Percentiles rank a stretch among this genome's conserved stretches.
These are phyloP conservation scores for Neolamprologus variostigma DNA, from an alignment of 2,113 vertebrate species.

Conservation along the genomic window DNA sequence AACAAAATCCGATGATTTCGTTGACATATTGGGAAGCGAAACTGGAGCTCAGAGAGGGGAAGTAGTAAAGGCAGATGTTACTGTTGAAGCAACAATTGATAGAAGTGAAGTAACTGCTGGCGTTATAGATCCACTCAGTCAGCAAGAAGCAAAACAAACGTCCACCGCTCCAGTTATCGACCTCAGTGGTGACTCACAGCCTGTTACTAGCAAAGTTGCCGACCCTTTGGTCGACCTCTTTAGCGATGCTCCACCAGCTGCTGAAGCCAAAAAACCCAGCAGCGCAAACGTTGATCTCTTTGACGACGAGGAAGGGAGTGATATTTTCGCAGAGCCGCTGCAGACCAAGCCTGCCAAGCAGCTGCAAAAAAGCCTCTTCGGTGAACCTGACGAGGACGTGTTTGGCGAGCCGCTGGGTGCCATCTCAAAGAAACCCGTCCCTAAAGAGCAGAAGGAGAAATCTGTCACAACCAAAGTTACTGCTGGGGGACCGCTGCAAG, in stretches of 20 bases:
- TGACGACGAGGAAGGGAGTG: slow-evolving; percentile 46
- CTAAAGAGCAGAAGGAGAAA: slow-evolving; percentile 31
- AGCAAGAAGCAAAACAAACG: slow-evolving; percentile 2
- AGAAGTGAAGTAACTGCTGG: background rate
- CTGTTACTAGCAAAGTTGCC: background rate
- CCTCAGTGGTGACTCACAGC: background rate
- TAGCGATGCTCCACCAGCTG: background rate
- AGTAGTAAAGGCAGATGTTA: background rate
- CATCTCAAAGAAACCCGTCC: slow-evolving; percentile 20
- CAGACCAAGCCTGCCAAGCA: slow-evolving; percentile 30
- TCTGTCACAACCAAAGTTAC: slow-evolving; percentile 3
- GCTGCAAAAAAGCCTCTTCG: slow-evolving; percentile 49
- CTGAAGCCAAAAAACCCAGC: background rate
- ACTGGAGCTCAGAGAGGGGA: background rate
- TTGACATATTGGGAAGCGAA: slow-evolving; percentile 50
- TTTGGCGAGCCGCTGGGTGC: slow-evolving; percentile 55
- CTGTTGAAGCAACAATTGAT: background rate
- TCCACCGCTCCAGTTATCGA: slow-evolving; percentile 5
- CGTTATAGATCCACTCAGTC: background rate
- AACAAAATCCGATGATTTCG: slow-evolving; percentile 35
- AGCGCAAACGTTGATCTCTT: slow-evolving; percentile 32
- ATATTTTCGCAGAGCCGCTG: slow-evolving; percentile 36
- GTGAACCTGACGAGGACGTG: slow-evolving; percentile 48
- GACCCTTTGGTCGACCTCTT: slow-evolving; percentile 41
- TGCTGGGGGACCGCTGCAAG: background rate